phyloP scores from a whole-genome alignment of 2,888 invertebrate genomes.

The Drosophila buzzatii region DNA sequence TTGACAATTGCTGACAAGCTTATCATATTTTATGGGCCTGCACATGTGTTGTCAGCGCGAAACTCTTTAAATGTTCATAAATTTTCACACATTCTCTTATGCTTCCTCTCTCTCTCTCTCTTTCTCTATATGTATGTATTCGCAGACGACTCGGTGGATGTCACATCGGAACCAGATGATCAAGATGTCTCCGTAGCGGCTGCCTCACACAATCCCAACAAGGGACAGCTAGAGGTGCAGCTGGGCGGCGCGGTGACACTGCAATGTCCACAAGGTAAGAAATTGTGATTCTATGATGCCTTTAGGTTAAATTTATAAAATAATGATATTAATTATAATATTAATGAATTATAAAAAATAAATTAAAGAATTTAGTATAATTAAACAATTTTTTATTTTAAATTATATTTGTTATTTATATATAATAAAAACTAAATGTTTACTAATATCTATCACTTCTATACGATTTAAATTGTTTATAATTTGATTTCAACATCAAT shows the following conservation, averaged over 20 bases:
- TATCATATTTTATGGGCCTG: slow-evolving; percentile 57
- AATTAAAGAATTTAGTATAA: too few relatives aligned
- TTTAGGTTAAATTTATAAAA: too few relatives aligned
- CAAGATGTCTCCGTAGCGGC: slow-evolving; percentile 87
- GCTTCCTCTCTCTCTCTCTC: background rate
- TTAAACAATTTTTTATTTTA: too few relatives aligned
- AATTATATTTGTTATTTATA: too few relatives aligned
- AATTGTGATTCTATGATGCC: too few relatives aligned
- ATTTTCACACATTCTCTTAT: slow-evolving; percentile 16
- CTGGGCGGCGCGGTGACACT: slow-evolving; percentile 94
- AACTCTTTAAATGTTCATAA: slow-evolving; percentile 32
- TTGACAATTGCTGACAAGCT: slow-evolving; percentile 74
- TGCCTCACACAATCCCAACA: slow-evolving; percentile 85
- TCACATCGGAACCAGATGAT: slow-evolving; percentile 88
- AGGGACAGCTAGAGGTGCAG: slow-evolving; percentile 92
- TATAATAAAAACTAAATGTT: too few relatives aligned
- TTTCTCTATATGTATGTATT: slow-evolving; percentile 17
- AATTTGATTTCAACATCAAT: too few relatives aligned
- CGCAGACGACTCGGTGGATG: slow-evolving; percentile 86
- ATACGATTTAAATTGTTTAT: too few relatives aligned
- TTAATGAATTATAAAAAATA: too few relatives aligned
- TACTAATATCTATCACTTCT: too few relatives aligned
- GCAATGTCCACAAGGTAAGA: slow-evolving; percentile 91
- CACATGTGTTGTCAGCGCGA: slow-evolving; percentile 40
- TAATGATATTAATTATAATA: too few relatives aligned